These are phyloP conservation scores for Antedon mediterranea DNA, from an alignment of 53 echinoderm and acorn worm species.

Conservation along the genomic window DNA sequence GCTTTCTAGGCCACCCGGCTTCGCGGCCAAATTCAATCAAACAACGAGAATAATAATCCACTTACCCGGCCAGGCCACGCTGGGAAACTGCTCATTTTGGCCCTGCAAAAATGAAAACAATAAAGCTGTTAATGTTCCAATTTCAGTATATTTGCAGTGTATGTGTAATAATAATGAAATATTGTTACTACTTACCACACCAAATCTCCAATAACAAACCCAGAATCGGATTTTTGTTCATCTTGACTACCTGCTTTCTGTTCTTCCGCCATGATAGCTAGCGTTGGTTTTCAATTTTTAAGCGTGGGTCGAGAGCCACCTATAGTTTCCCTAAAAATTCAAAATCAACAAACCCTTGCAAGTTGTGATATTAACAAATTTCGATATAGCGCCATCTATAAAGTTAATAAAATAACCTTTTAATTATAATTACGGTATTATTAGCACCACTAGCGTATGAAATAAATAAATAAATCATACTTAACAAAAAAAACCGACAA, in stretches of 20 bases:
- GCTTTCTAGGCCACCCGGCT: background rate
- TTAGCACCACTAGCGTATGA: too few relatives aligned
- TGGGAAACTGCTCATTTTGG: conserved; percentile 89
- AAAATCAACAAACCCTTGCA: background rate
- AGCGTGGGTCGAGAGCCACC: conserved; percentile 34
- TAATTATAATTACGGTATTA: too few relatives aligned
- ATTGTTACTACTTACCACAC: conserved; percentile 37
- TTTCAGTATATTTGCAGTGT: background rate
- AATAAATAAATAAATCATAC: too few relatives aligned
- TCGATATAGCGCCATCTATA: background rate
- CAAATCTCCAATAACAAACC: conserved; percentile 50
- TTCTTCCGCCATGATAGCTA: conserved; percentile 34
- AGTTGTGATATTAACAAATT: background rate
- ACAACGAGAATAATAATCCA: background rate
- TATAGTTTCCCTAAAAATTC: background rate
- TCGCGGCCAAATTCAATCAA: background rate
- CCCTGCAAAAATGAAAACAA: conserved; percentile 38
- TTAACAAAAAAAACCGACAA: too few relatives aligned
- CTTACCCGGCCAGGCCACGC: conserved; percentile 94
- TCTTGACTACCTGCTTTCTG: conserved; percentile 12
- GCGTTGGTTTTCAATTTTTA: conserved; percentile 22
- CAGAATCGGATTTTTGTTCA: conserved; percentile 20
- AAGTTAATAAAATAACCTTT: too few relatives aligned
- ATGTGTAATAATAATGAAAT: background rate
- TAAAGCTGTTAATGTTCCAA: background rate